Evolutionary conservation across 2,797 vertebrate genomes (phyloP), one percentile per base, ranked within the genome.

Genomic region (Phataginus tetradactyla): DNA sequence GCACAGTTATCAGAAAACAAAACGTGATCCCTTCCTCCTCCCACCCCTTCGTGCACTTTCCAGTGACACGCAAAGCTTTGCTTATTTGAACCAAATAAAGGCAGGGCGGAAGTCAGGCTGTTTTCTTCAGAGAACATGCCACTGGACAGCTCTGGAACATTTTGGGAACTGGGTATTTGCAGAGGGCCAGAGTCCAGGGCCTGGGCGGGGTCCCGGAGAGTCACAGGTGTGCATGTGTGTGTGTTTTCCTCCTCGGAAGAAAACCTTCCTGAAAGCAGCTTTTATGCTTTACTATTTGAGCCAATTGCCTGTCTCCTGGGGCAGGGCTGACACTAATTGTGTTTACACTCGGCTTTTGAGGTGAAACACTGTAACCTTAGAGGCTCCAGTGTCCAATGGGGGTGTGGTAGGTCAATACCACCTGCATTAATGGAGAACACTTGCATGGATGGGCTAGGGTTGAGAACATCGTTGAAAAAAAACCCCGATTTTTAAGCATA

Each of bases 41-140:
- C 94, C 68, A 79, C 59, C 51, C 32, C 68, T 97, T 96, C 89
- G 95, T 97, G 77, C 29, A 37, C n/a, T 91, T 98, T 92, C 49
- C 96, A 94, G 72, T 74, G 97, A 83, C 97, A 96, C 97, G 95
- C 94, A 96, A 96, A 80, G 4, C 91, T 90, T 91, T 95, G 91
- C 37, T 92, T 97, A 80, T 93, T 92, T 85, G 75, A 71, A 55
- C 15, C 14, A 32, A 81, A 90, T 45, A 84, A 91, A 89, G 81
- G 92, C 84, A 42, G 10, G 72, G 75, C 0, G 1, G 69, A 84
- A 92, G 71, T 39, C 20, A 11, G 74, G n/a, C 57, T 69, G 3
- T 79, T 96, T 95, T 57, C 63, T 77, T 94, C 85, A 11, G 29
- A 94, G 63, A 92, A 80, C 42, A 71, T 42, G 85, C 42, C 11